Evolutionary conservation across 1,140 invertebrate genomes (phyloP), one percentile per base, ranked within the genome.

Genomic region (Sarcophaga peregrina): DNA sequence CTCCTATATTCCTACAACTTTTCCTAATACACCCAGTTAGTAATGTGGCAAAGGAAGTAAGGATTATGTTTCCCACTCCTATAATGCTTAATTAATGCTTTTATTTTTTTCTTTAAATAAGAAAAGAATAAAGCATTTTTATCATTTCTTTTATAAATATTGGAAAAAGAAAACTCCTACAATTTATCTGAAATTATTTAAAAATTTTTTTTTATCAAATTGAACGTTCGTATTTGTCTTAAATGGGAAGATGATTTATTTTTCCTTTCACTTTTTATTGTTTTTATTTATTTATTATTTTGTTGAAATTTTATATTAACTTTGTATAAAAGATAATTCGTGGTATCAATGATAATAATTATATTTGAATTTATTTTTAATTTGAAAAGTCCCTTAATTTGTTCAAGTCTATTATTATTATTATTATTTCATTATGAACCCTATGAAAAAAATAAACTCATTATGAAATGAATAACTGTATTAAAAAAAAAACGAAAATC

Each of bases 91-190:
- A 58, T 82, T 68, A 80, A 46, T 82, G 62, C 20, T 82, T 50
- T 48, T 84, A 73, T 80, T 80, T 82, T n/a, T 74, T 75, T 73
- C 20, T 73, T 74, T 82, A 80, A n/a, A 47, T 25, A 48, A 80
- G 46, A 50, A 78, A 78, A 78, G 3, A 78, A 52, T 1, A 50
- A 48, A 76, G 10, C 74, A 48, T 73, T 82, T 80, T 78, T 76
- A 68, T 83, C 48, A n/a, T n/a, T 84, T 68, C 20, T 37, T 74
- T 17, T 50, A 9, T 48, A 54, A 82, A 72, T 68, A 47, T 15
- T 76, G 8, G 46, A 47, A 58, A 68, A 52, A 54, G 4, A 54
- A 54, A 80, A 80, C 17, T 54, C 25, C 20, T 47, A 76, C n/a
- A 76, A 76, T n/a, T n/a, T n/a, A 76, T 47, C n/a, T 47, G 20